Evolutionary conservation across 2,888 invertebrate genomes (phyloP), one percentile per base, ranked within the genome.

Genomic region (Spatulosminthurus flaviceps): DNA sequence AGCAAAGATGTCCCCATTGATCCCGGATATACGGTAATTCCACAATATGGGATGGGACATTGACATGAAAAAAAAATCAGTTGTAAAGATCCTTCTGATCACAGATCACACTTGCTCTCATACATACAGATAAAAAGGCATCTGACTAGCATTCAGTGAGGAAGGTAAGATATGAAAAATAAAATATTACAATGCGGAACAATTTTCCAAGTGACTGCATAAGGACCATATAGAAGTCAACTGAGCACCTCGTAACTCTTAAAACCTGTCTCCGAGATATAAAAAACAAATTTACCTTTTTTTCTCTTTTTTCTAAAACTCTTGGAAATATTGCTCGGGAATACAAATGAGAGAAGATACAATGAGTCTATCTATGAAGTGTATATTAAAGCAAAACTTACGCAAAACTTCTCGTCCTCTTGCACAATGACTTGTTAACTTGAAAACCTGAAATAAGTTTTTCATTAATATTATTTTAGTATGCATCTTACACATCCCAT

Each of bases 331-430:
- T 26, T 29, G 11, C 29, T 29, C 11, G 4, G 29, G 71, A 71
- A 71, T 71, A 71, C 73, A 61, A 73, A 61, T 73, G 73, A 73
- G 51, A n/a, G n/a, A n/a, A n/a, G n/a, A n/a, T n/a, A n/a, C n/a
- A n/a, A n/a, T n/a, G n/a, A n/a, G n/a, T n/a, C n/a, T n/a, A n/a
- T n/a, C n/a, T n/a, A n/a, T n/a, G n/a, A n/a, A n/a, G n/a, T n/a
- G n/a, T n/a, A n/a, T n/a, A n/a, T n/a, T n/a, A n/a, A n/a, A n/a
- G 34, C 4, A 34, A 26, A n/a, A 82, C 82, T 82, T 81, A 82
- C 82, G 78, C 67, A 71, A 81, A 76, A 80, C 80, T 79, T 69
- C 82, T 77, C 24, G 80, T 64, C 77, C 82, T 77, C 78, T 82
- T 82, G 64, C 77, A 79, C 67, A 82, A 51, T 64, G 79, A 34